phyloP scores from a whole-genome alignment of 2,797 vertebrate genomes.

The Microcaecilia unicolor region DNA sequence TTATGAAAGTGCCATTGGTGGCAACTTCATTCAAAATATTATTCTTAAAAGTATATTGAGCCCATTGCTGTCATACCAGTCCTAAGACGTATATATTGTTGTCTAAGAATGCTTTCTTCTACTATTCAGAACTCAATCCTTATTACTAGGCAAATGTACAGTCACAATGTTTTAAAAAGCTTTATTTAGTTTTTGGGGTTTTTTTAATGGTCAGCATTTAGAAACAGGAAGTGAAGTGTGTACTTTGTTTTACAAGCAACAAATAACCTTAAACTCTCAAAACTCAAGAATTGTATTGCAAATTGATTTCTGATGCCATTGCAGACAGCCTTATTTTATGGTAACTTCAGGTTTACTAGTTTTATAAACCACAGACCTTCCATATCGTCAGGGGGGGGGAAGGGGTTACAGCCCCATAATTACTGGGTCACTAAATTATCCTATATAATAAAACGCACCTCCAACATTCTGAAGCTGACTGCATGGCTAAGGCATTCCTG shows the following conservation, averaged over 20 bases:
- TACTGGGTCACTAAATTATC: too few species aligned
- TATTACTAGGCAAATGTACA: slow-evolving; percentile 14
- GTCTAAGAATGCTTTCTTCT: slow-evolving; percentile 17
- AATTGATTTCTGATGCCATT: slow-evolving; percentile 8
- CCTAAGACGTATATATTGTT: slow-evolving; percentile 33
- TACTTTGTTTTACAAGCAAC: slow-evolving; percentile 14
- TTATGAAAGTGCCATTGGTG: slow-evolving; percentile 22
- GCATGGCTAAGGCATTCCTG: too few species aligned
- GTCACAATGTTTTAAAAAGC: not conserved
- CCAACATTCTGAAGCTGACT: too few species aligned
- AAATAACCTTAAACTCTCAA: slow-evolving; percentile 4
- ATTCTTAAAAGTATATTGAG: slow-evolving; percentile 11
- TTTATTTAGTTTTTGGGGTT: not conserved
- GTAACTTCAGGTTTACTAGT: slow-evolving; percentile 15
- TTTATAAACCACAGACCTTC: too few species aligned
- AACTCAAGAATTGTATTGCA: too few species aligned
- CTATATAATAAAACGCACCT: too few species aligned
- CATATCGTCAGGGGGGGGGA: too few species aligned
- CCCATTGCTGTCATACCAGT: slow-evolving; percentile 30
- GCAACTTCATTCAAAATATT: slow-evolving; percentile 22
- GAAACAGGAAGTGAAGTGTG: slow-evolving; percentile 6
- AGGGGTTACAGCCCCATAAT: too few species aligned
- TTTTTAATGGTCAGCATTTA: slow-evolving; percentile 10
- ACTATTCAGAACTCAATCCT: slow-evolving; percentile 10
- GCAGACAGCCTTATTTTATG: slow-evolving; percentile 3